A percentile compares a stretch with the other conserved stretches of the same genome.
These are phyloP conservation scores for Columba janthina DNA, from an alignment of 2,113 vertebrate genomes.

Conservation along the genomic window DNA sequence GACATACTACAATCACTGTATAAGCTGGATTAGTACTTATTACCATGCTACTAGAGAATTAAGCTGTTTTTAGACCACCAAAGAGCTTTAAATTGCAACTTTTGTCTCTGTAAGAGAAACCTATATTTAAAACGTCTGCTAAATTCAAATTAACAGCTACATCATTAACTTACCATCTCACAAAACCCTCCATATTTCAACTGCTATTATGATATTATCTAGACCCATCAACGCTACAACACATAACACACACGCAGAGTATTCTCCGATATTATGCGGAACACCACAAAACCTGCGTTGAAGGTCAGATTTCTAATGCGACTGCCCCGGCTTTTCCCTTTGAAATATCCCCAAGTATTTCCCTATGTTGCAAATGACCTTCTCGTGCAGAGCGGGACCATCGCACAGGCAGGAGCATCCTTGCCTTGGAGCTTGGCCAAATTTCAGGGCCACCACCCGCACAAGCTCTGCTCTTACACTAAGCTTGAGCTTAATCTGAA, in stretches of 20 bases:
- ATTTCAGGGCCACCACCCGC: constrained; percentile 8
- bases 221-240: constrained; percentile 36
- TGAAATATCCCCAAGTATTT: background rate
- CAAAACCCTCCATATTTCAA: constrained; percentile 30
- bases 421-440: background rate
- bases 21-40: constrained; percentile 85
- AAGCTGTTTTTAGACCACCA: constrained; percentile 85
- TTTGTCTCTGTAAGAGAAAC: constrained; percentile 83
- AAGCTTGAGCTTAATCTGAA: background rate
- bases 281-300: background rate
- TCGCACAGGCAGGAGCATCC: background rate
- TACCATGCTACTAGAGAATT: constrained; percentile 80
- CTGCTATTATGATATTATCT: constrained; percentile 61
- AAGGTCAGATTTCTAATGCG: background rate
- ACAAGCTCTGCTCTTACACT: background rate
- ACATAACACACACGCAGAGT: background rate
- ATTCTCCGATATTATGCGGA: background rate
- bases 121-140: constrained; percentile 81
- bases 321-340: background rate
- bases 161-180: constrained; percentile 77
- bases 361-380: background rate
- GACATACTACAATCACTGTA: constrained; percentile 81
- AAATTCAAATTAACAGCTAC: constrained; percentile 80
- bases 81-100: constrained; percentile 84
- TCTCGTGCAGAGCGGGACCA: background rate